Percentiles rank a stretch among this genome's conserved stretches.
Evolutionary conservation across 1,140 invertebrate species (phyloP).

Genomic region (Hycleus cichorii): DNA sequence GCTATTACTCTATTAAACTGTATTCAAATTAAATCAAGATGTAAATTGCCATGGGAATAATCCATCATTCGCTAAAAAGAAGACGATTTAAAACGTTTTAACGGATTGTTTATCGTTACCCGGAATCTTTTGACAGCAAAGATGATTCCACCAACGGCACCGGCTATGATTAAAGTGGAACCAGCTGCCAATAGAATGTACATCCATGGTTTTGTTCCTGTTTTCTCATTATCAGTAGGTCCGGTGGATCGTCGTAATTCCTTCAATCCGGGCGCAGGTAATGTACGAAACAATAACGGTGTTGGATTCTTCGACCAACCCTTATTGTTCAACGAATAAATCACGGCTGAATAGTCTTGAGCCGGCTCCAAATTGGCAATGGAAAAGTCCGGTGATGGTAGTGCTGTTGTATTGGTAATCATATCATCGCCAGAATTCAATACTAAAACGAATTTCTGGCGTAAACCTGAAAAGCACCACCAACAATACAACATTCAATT

Average conservation of each 20-base stretch:
- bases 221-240: conserved; percentile 26
- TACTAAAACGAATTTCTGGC: conserved; percentile 44
- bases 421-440: conserved; percentile 30
- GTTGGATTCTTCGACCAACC: conserved; percentile 40
- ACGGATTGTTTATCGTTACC: conserved; percentile 15
- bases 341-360: conserved; percentile 43
- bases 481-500: not conserved
- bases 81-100: too few relatives aligned
- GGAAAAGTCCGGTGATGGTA: conserved; percentile 36
- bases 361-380: conserved; percentile 41
- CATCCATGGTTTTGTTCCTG: conserved; percentile 33
- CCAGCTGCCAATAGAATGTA: conserved; percentile 39
- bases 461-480: conserved; percentile 28
- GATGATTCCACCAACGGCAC: conserved; percentile 33
- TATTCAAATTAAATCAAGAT: too few relatives aligned
- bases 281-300: conserved; percentile 29
- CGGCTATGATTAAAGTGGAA: conserved; percentile 38
- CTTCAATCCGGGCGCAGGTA: conserved; percentile 37
- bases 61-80: too few relatives aligned
- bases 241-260: conserved; percentile 36
- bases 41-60: too few relatives aligned
- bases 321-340: conserved; percentile 51
- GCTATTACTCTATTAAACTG: too few relatives aligned
- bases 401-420: conserved; percentile 33
- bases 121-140: conserved; percentile 36